A percentile compares a stretch with the other conserved stretches of the same genome.
phyloP scores from a whole-genome alignment of 2,113 vertebrate species.

The Corynorhinus townsendii region DNA sequence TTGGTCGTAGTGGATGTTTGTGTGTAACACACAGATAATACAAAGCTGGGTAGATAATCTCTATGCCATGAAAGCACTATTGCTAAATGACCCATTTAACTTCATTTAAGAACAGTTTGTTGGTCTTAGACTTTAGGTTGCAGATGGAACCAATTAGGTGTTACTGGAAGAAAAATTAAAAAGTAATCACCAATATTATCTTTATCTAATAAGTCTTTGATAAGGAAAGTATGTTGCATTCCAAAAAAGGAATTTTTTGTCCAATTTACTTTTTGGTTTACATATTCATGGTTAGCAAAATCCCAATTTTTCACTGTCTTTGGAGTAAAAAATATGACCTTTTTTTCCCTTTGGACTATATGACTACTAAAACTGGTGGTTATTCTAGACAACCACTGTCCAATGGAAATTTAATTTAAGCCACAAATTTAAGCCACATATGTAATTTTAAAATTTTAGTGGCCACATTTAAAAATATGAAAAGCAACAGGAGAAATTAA shows the following conservation, averaged over 20 bases:
- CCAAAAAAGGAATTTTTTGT: conserved; percentile 13
- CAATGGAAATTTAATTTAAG: background rate
- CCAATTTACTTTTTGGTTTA: background rate
- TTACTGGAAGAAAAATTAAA: background rate
- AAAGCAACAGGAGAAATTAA: background rate
- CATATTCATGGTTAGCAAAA: background rate
- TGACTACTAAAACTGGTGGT: background rate
- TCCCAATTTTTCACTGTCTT: background rate
- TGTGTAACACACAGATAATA: background rate
- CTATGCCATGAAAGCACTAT: background rate
- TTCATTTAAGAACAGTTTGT: background rate
- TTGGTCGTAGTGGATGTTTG: background rate
- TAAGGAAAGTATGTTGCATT: background rate
- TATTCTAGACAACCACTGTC: background rate
- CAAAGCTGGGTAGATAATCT: background rate
- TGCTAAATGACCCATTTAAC: background rate
- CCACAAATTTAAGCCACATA: background rate
- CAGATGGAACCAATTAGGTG: background rate
- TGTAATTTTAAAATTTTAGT: conserved; percentile 8
- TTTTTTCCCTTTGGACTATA: background rate
- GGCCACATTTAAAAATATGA: conserved; percentile 11
- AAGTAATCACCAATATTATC: background rate
- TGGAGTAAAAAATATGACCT: background rate
- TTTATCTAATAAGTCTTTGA: background rate
- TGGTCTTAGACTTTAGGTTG: background rate